Conservation (phyloP, 2,888 invertebrate genomes). For the Dynastes tityus region DNA sequence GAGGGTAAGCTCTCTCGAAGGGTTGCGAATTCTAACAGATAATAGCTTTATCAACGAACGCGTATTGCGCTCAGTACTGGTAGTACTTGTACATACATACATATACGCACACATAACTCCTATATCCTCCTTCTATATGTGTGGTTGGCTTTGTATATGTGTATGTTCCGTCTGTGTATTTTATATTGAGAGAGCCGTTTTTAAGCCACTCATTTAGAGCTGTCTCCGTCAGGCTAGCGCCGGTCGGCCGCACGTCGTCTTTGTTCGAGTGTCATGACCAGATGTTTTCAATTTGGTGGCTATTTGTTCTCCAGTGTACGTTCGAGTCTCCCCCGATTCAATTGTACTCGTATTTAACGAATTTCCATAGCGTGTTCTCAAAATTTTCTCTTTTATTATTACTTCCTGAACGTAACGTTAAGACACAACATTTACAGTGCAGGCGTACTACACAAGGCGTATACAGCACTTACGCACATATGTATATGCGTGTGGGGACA, state of each 20-base stretch:
- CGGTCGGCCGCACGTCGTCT: conserved; percentile 69
- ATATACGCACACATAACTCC: conserved; percentile 42
- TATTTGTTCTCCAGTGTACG: conserved; percentile 64
- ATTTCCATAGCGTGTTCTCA: conserved; percentile 55
- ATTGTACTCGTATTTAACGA: conserved; percentile 62
- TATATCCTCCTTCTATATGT: conserved; percentile 26
- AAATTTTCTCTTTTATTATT: conserved; percentile 46
- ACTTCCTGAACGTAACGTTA: conserved; percentile 42
- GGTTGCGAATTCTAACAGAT: conserved; percentile 45
- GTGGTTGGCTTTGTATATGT: conserved; percentile 19
- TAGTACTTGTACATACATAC: conserved; percentile 46
- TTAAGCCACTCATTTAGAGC: conserved; percentile 58
- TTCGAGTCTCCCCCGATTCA: conserved; percentile 57
- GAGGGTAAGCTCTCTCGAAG: conserved; percentile 43
- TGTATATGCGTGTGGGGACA: background rate
- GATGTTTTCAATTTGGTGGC: conserved; percentile 70
- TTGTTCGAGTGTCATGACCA: conserved; percentile 73
- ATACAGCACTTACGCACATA: background rate
- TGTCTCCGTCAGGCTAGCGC: conserved; percentile 68
- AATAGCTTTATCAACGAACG: conserved; percentile 45
- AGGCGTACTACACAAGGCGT: background rate
- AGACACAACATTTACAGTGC: conserved; percentile 8
- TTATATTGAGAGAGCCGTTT: conserved; percentile 51
- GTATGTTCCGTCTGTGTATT: conserved; percentile 30
- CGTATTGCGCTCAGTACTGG: conserved; percentile 40